Conservation (phyloP, 2,797 vertebrate species). For the Mormyrops boulengeri region DNA sequence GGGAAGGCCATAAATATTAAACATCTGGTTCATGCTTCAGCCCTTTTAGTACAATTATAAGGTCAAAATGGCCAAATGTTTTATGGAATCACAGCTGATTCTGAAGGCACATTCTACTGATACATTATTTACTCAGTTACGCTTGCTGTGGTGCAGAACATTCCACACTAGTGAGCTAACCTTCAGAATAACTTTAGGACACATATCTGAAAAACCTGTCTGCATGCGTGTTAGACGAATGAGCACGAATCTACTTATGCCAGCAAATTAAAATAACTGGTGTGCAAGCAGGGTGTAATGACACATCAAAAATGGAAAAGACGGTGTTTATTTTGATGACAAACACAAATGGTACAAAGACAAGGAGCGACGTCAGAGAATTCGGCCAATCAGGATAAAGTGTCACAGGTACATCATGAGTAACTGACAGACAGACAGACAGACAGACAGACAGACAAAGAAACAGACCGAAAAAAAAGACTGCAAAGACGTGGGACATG, state of each 20-base stretch:
- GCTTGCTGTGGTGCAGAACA: neutral
- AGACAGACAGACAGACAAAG: neutral
- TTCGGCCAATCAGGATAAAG: neutral
- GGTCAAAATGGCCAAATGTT: neutral
- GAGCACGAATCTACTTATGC: neutral
- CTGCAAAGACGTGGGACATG: neutral
- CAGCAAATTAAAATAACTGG: neutral
- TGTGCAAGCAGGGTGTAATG: constrained; percentile 4
- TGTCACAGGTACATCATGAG: neutral
- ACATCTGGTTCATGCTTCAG: neutral
- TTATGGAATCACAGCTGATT: neutral
- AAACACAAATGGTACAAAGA: neutral
- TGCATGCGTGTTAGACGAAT: neutral
- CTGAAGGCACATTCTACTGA: constrained; percentile 1
- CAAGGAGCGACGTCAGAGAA: neutral
- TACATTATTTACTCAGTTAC: neutral
- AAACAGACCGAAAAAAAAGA: neutral
- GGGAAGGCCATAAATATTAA: neutral
- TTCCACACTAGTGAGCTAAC: neutral
- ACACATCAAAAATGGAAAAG: constrained; percentile 3
- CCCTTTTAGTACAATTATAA: neutral
- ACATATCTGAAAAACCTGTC: neutral
- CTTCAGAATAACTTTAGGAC: constrained; percentile 6
- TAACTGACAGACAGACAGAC: neutral
- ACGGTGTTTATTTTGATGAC: constrained; percentile 22